phyloP scores from a whole-genome alignment of 2,113 vertebrate genomes.

The Lonchura striata region DNA sequence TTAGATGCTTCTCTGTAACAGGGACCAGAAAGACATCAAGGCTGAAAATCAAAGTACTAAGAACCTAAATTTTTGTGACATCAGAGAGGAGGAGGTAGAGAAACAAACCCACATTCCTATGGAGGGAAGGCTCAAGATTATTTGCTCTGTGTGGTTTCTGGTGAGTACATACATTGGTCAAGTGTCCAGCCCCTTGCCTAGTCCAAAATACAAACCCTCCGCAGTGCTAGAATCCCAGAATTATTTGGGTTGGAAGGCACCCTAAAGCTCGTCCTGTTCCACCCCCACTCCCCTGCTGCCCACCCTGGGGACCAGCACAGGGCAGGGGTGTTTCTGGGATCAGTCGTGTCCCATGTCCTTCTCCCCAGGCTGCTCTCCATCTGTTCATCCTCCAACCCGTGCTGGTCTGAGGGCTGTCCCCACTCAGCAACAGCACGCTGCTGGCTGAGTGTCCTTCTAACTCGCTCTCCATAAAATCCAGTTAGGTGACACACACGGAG shows the following conservation, averaged over 20 bases:
- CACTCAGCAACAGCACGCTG: background rate
- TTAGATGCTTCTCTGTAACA: background rate
- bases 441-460: background rate
- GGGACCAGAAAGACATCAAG: background rate
- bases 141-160: background rate
- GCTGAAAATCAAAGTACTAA: background rate
- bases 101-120: background rate
- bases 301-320: background rate
- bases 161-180: rapidly evolving
- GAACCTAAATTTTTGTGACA: background rate
- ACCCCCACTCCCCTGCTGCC: background rate
- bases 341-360: background rate
- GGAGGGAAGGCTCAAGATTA: background rate
- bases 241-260: background rate
- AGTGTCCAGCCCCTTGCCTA: no score
- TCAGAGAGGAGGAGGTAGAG: background rate
- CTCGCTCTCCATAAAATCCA: background rate
- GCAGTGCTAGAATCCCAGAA: background rate
- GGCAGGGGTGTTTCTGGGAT: rapidly evolving
- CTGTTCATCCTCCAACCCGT: background rate
- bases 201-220: background rate
- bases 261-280: background rate
- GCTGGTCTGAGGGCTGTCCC: background rate
- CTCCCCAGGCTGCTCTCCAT: background rate
- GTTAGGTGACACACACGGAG: background rate